Base-by-base conservation (phyloP, 2,888 invertebrate genomes). In the Antheraea assamensis region DNA sequence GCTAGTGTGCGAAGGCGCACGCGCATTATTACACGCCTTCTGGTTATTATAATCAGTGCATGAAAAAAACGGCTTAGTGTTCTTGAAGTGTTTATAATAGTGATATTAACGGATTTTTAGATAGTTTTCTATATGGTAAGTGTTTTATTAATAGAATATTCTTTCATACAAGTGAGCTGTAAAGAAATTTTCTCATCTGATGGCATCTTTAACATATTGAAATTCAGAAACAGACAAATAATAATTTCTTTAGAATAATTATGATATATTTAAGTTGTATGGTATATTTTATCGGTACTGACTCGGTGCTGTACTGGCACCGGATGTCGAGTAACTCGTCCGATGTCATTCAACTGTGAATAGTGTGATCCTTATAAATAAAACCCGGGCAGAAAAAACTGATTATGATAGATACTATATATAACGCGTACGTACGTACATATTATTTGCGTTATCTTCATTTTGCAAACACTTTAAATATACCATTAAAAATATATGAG, bases 11-110 rank as follows among this genome's bases (percentile, higher is more conserved):
- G 79, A 76, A 87, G 84, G 80, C 92, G 88, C 88, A 83, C 85
- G 92, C 91, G 92, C 92, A 90, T 83, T 87, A 83, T 84, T 83
- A 88, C 88, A 90, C 90, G 89, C 87, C 80, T 88, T 83, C 82
- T 87, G 81, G 71, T 70, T 74, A 77, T 76, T 76, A 77, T 83
- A 88, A 89, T 88, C 88, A 89, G 92, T 91, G 91, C 89, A 87
- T 90, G 89, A 88, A 87, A 83, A n/a, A 87, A 88, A 88, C 86
- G 82, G 87, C 88, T 86, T 77, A 82, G 87, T 90, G 91, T 80
- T 83, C 80, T 81, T 80, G 75, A 80, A 79, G 81, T 85, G 87
- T 89, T 87, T 82, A 85, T 80, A 82, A 80, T 81, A 81, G 78
- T 82, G 17, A 76, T 75, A 78, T 74, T 77, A 76, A 74, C 81